Evolutionary conservation across 37 sponge, comb jelly and placozoan genomes (phyloP), one percentile per base, ranked within the genome.

Genomic region (Bolinopsis microptera): DNA sequence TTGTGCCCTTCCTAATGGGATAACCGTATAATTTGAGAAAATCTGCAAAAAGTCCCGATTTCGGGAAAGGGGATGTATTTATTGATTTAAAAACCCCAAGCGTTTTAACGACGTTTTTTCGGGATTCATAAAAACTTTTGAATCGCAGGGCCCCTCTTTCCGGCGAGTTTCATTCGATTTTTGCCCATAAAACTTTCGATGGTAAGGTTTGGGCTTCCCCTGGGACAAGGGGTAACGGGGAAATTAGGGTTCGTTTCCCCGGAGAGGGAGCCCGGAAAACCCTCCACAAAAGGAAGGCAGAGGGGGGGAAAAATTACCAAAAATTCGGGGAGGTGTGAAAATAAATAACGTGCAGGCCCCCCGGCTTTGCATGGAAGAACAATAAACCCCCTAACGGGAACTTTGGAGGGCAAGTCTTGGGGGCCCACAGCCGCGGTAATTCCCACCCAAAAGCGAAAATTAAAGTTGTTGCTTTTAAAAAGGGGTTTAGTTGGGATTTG

Each of bases 341-440:
- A 95, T 93, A 96, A 96, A 96, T 96, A 96, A 93, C 94, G 93
- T 95, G 93, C 96, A 76, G 96, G 96, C 93, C 93, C 69, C 92
- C 32, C 25, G 82, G 75, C 93, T 94, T 94, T 95, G 95, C 94
- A 95, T 94, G 92, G 67, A 69, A 67, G 67, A 67, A 92, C 61
- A 67, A 69, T 92, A 95, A 95, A 24, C 38, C 96, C 95, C 93
- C 94, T 96, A 96, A 94, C 95, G 95, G 95, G 94, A 95, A 96
- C 93, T 95, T 96, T 95, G 96, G 94, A 95, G 96, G 95, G 96
- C 95, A 95, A 95, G 95, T 95, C 96, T 95, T n/a, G n/a, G 94
- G 96, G 94, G 96, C 96, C 96, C 94, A 95, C 96, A 95, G 96
- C 96, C 96, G 94, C 94, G 96, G 94, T 95, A 95, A 95, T 95